Percentiles rank a stretch among this genome's conserved stretches.
Conservation (phyloP, 2,797 vertebrate species). For the Sphenodon punctatus region DNA sequence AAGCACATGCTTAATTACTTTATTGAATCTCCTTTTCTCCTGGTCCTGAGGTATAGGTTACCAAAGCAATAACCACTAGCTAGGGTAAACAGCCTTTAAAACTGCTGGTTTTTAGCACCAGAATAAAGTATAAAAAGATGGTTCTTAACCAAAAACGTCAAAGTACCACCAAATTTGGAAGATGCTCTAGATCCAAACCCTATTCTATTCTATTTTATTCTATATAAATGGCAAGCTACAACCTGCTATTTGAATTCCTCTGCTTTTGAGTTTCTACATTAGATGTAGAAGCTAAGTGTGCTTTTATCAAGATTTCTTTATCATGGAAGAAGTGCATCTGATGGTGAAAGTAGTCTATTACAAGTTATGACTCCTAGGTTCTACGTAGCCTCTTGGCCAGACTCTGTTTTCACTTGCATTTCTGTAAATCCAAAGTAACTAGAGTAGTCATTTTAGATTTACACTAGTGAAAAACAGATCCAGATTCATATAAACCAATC, state of each 20-base stretch:
- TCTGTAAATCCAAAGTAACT: not conserved
- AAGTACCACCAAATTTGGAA: fast-evolving
- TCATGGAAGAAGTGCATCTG: not conserved
- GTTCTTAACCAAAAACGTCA: not conserved
- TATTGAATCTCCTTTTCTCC: not conserved
- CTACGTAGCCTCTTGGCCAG: not conserved
- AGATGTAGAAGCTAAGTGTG: too few species aligned
- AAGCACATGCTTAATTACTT: not conserved
- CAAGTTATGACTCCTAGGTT: not conserved
- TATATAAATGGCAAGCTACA: not conserved
- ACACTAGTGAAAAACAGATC: constrained; percentile 2
- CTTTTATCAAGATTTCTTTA: not conserved
- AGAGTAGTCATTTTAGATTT: not conserved
- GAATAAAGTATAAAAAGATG: not conserved
- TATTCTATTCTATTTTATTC: fast-evolving
- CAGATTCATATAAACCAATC: constrained; percentile 9
- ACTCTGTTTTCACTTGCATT: not conserved
- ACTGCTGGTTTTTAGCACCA: fast-evolving
- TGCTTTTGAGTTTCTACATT: too few species aligned
- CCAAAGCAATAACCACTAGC: not conserved
- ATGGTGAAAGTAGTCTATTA: not conserved
- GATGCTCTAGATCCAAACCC: not conserved
- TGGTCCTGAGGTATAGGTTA: not conserved
- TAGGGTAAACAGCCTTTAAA: not conserved
- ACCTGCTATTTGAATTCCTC: fast-evolving